Percentiles rank a stretch among this genome's conserved stretches.
These are phyloP conservation scores for Lindbergichthys nudifrons DNA, from an alignment of 2,797 vertebrate genomes.

Conservation along the genomic window DNA sequence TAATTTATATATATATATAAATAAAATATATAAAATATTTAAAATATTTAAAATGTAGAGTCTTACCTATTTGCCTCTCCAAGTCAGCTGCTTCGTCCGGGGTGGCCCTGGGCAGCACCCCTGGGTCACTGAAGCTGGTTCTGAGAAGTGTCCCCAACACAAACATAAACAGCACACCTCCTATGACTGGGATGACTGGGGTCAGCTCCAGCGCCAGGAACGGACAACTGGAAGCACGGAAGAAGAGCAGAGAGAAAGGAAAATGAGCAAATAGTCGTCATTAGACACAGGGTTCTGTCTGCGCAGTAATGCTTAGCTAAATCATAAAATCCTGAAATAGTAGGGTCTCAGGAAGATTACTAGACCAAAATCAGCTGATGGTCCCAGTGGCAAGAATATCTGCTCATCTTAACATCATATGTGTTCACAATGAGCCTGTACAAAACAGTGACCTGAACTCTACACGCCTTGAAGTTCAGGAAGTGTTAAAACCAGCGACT, in stretches of 20 bases:
- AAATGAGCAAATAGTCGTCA: neutral
- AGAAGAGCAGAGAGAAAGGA: slow-evolving; percentile 14
- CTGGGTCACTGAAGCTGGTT: slow-evolving; percentile 98
- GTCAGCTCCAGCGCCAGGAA: slow-evolving; percentile 91
- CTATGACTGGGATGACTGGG: slow-evolving; percentile 93
- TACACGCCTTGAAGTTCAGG: neutral
- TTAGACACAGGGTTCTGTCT: neutral
- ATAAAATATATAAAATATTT: no score
- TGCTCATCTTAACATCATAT: neutral
- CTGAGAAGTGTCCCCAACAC: slow-evolving; percentile 95
- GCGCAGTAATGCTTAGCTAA: neutral
- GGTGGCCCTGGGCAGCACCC: slow-evolving; percentile 94
- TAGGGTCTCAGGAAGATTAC: neutral
- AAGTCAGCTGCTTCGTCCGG: slow-evolving; percentile 96
- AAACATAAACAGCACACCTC: slow-evolving; percentile 94
- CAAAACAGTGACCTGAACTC: neutral
- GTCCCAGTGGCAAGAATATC: neutral
- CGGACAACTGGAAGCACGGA: slow-evolving; percentile 86
- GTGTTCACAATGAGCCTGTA: neutral
- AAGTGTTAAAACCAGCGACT: slow-evolving; percentile 10
- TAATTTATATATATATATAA: neutral
- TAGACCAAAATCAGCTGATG: slow-evolving; percentile 16
- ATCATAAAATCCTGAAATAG: slow-evolving; percentile 4
- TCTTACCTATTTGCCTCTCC: slow-evolving; percentile 97
- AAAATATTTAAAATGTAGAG: neutral